phyloP scores from a whole-genome alignment of 1,140 invertebrate species.

The Lucilia sericata region DNA sequence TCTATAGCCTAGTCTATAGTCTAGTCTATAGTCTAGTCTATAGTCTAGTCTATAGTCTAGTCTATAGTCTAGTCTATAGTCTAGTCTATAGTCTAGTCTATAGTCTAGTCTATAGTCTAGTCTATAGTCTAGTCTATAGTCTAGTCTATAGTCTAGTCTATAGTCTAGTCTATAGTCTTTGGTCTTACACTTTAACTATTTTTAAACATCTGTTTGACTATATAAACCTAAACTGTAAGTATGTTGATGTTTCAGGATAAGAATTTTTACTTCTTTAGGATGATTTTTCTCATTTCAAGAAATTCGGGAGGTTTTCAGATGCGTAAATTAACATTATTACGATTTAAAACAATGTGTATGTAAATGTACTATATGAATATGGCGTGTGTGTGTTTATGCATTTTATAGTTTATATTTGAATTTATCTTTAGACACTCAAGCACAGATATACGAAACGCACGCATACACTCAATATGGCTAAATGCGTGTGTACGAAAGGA shows the following conservation, averaged over 20 bases:
- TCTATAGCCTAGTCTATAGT: too few relatives aligned
- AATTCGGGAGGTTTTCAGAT: not conserved
- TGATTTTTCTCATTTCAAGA: not conserved
- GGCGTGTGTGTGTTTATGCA: not conserved
- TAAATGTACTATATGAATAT: not conserved
- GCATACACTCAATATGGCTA: not conserved
- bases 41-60: too few relatives aligned
- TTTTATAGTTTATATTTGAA: not conserved
- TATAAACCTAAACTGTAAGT: not conserved
- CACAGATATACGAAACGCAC: not conserved
- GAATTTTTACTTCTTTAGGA: not conserved
- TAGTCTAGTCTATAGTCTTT: too few relatives aligned
- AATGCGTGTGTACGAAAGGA: not conserved
- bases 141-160: too few relatives aligned
- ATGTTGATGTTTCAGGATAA: not conserved
- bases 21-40: too few relatives aligned
- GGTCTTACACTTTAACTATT: not conserved
- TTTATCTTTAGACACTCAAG: constrained; percentile 4
- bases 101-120: too few relatives aligned
- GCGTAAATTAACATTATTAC: constrained; percentile 23
- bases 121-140: too few relatives aligned
- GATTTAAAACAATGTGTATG: not conserved
- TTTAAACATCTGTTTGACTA: not conserved
- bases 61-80: too few relatives aligned
- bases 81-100: too few relatives aligned